Conservation (phyloP, 2,888 invertebrate species). For the Cataglyphis albicans region DNA sequence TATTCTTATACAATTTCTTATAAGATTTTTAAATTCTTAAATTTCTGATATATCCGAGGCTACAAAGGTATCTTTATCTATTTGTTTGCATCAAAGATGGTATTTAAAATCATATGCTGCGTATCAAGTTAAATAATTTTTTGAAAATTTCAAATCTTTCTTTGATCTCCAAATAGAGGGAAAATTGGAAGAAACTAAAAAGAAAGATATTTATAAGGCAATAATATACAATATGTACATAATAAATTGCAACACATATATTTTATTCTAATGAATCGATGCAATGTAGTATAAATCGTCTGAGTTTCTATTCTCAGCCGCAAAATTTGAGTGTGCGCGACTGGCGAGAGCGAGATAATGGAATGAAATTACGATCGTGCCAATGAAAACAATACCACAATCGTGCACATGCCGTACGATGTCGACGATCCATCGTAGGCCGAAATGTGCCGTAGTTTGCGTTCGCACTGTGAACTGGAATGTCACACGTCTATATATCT, state of each 20-base stretch:
- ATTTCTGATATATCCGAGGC: not conserved
- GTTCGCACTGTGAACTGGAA: constrained; percentile 40
- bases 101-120: not conserved
- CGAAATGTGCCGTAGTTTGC: constrained; percentile 23
- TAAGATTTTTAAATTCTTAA: not conserved
- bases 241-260: not conserved
- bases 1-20: not conserved
- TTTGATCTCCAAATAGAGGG: not conserved
- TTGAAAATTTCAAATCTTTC: not conserved
- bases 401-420: constrained; percentile 32
- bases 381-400: constrained; percentile 68
- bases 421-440: constrained; percentile 38
- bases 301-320: constrained; percentile 16
- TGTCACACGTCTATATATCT: constrained; percentile 2
- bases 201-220: not conserved
- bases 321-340: constrained; percentile 27
- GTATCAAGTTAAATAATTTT: not conserved
- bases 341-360: constrained; percentile 63
- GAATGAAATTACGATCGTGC: constrained; percentile 69
- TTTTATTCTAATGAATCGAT: too few species aligned
- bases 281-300: constrained; percentile 1
- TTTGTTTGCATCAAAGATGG: not conserved
- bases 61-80: not conserved
- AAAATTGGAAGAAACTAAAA: not conserved
- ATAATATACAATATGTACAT: not conserved